phyloP scores from a whole-genome alignment of 1,140 invertebrate genomes.

The Lucilia sericata region DNA sequence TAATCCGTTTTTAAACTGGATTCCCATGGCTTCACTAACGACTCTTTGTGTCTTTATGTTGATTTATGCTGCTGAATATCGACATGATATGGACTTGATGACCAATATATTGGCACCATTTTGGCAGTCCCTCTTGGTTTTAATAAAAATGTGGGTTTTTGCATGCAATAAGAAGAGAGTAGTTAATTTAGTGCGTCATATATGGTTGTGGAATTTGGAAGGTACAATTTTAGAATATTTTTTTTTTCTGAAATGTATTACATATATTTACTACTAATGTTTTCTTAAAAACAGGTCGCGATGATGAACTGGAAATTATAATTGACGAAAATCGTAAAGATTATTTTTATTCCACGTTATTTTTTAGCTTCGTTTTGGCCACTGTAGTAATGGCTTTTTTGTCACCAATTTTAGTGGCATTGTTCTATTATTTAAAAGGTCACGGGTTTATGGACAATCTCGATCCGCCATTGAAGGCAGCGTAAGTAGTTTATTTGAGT shows the following conservation, averaged over 20 bases:
- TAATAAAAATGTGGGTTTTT: background rate
- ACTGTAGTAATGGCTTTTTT: background rate
- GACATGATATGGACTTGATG: background rate
- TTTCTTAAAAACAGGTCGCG: no score
- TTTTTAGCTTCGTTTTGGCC: background rate
- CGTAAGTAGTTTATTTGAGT: background rate
- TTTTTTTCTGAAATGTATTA: no score
- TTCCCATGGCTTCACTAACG: background rate
- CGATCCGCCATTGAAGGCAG: background rate
- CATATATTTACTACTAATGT: no score
- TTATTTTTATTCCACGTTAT: background rate
- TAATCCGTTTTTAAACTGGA: background rate
- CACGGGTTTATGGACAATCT: background rate
- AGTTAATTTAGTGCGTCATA: background rate
- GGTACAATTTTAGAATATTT: no score
- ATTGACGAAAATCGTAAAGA: background rate
- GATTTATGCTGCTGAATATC: background rate
- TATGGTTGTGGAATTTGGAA: conserved; percentile 29
- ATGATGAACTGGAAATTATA: background rate
- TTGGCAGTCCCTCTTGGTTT: background rate
- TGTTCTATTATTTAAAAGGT: background rate
- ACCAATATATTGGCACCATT: conserved; percentile 1
- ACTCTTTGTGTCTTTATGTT: background rate
- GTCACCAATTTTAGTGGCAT: background rate
- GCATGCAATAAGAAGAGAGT: background rate